Evolutionary conservation across 2,113 vertebrate genomes (phyloP), one percentile per base, ranked within the genome.

Genomic region (Otolemur garnettii): DNA sequence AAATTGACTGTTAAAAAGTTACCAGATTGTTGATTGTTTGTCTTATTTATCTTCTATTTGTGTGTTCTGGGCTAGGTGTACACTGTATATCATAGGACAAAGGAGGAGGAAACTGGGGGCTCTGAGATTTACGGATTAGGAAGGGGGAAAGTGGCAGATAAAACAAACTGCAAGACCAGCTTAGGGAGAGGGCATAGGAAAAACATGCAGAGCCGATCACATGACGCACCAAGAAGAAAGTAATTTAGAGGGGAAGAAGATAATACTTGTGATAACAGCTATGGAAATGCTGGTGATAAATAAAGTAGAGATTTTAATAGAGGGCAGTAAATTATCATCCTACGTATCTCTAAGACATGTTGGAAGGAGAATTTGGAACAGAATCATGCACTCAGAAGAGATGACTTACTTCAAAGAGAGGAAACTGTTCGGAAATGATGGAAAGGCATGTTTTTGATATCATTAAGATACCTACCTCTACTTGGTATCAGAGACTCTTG

Each of bases 1-100:
- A 96, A 96, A 81, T 68, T 77, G 90, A 93, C 95, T 87, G 80
- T 80, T 81, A 60, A 53, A 66, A 94, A 88, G 68, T 80, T 96
- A 80, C 82, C 82, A 75, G 66, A 68, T 86, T 38, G n/a, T 53
- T 87, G 78, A 79, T 68, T 59, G 69, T 78, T 87, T 89, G 21
- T 69, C 93, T 92, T 13, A 57, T 68, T 66, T 93, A 59, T 35
- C 13, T 35, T 85, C 64, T 62, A 28, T 72, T 62, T 84, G 33
- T 87, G 88, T 77, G 68, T 59, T 80, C 84, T 50, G 17, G 28
- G 59, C n/a, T 59, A 28, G 17, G 90, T 21, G 18, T 9, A 93
- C 19, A 68, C 30, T 83, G 50, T 18, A 71, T 84, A 71, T 81
- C 79, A 14, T 13, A 53, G 30, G 13, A 55, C 66, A 35, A 57